Evolutionary conservation across 2,888 invertebrate genomes (phyloP), one percentile per base, ranked within the genome.

Genomic region (Peribatodes rhomboidaria): DNA sequence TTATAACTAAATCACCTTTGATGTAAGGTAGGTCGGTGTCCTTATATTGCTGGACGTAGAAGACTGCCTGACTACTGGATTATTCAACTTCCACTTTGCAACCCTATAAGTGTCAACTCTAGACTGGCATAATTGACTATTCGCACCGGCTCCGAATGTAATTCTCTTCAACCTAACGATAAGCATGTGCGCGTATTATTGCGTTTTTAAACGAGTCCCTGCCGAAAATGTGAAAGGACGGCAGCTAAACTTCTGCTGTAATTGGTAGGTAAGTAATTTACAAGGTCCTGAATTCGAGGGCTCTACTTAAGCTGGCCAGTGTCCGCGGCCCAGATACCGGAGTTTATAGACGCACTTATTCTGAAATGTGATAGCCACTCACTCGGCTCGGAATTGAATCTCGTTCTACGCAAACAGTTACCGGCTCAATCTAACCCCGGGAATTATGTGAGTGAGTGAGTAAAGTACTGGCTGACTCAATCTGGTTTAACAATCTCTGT

Each of bases 321-420:
- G 44, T 49, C 31, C 53, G 42, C 16, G 50, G 42, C 61, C 56
- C 53, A 59, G 59, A 42, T 56, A 59, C 42, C 31, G 47, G 60
- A 69, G 71, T 74, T 75, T 74, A 75, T 71, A 39, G 67, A n/a
- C 37, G 61, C 64, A 62, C 68, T 74, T 70, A 68, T 33, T 44
- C 64, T 65, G 72, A 72, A 67, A 70, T 70, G 72, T 70, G 69
- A 68, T 70, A n/a, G 22, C 44, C 22, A 46, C 44, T 46, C 44
- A 35, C 46, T 35, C 52, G 37, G 10, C 42, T n/a, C 20, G 20
- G 42, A 44, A 63, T 57, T 63, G 31, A 53, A 63, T 63, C 46
- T 18, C 47, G 31, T 49, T 46, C 7, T 22, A 22, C 22, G n/a
- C 20, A 44, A 44, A 41, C 41, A 9, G 41, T 42, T 42, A 20